phyloP scores from a whole-genome alignment of 64 coral and sea anemone species.

The Pocillopora verrucosa region DNA sequence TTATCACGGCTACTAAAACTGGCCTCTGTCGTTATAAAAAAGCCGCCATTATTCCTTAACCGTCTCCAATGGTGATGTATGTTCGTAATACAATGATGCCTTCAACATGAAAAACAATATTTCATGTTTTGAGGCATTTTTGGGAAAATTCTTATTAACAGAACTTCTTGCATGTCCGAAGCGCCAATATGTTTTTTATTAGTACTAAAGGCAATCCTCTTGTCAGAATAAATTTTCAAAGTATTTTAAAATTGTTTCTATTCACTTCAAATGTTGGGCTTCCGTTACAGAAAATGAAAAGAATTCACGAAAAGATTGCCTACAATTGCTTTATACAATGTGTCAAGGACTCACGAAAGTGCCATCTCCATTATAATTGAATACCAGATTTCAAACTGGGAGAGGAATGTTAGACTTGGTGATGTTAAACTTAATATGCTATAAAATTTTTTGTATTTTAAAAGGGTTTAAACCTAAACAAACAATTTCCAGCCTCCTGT shows the following conservation, averaged over 20 bases:
- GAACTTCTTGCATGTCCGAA: neutral
- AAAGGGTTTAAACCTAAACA: neutral
- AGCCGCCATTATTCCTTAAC: neutral
- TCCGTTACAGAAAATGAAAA: neutral
- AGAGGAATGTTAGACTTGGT: neutral
- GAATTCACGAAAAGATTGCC: neutral
- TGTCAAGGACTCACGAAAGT: neutral
- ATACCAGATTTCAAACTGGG: neutral
- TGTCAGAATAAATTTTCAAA: too few relatives aligned
- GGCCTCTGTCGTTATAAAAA: constrained; percentile 2
- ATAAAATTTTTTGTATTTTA: neutral
- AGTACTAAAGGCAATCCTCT: too few relatives aligned
- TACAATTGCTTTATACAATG: neutral
- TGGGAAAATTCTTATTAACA: neutral
- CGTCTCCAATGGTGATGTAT: neutral
- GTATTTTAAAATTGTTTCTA: too few relatives aligned
- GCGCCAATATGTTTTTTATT: neutral
- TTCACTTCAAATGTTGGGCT: too few relatives aligned
- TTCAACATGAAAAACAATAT: neutral
- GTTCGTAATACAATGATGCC: neutral
- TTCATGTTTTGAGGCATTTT: neutral
- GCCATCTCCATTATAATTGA: neutral
- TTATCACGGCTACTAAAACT: neutral
- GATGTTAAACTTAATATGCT: neutral
- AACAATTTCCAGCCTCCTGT: neutral